A percentile compares a stretch with the other conserved stretches of the same genome.
Evolutionary conservation across 1,140 invertebrate species (phyloP).

Genomic region (Drosophila burlai): DNA sequence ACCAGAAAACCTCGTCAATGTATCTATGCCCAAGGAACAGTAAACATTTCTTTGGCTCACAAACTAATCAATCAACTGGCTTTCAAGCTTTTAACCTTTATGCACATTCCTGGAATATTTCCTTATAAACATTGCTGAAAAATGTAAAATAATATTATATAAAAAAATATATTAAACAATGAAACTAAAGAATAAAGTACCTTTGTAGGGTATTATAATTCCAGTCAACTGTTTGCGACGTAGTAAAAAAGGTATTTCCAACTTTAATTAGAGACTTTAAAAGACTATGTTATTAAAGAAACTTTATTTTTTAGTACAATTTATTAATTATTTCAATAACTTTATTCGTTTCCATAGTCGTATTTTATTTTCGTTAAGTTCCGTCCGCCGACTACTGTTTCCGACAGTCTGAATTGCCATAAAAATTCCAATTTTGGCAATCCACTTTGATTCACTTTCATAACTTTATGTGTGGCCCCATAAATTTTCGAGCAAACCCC

Average conservation of each 20-base stretch:
- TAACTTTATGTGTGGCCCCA: conserved; percentile 52
- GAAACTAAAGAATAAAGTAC: too few relatives aligned
- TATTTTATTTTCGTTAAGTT: background rate
- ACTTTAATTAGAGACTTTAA: background rate
- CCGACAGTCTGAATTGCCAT: background rate
- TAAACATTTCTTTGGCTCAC: background rate
- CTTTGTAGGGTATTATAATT: too few relatives aligned
- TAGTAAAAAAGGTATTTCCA: too few relatives aligned
- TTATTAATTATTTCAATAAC: background rate
- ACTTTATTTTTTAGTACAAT: background rate
- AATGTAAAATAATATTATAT: too few relatives aligned
- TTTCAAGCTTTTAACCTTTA: background rate
- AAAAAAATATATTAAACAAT: too few relatives aligned
- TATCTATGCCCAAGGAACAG: background rate
- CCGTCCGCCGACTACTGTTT: background rate
- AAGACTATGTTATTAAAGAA: background rate
- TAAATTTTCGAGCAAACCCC: conserved; percentile 52
- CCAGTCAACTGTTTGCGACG: too few relatives aligned
- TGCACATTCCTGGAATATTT: background rate
- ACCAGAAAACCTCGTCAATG: conserved; percentile 35
- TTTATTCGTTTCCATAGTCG: background rate
- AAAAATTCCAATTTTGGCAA: conserved; percentile 23
- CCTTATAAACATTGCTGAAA: background rate
- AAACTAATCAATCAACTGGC: conserved; percentile 13
- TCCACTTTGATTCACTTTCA: conserved; percentile 48